A percentile compares a stretch with the other conserved stretches of the same genome.
Evolutionary conservation across 2,113 vertebrate genomes (phyloP).

Genomic region (Edolisoma coerulescens): DNA sequence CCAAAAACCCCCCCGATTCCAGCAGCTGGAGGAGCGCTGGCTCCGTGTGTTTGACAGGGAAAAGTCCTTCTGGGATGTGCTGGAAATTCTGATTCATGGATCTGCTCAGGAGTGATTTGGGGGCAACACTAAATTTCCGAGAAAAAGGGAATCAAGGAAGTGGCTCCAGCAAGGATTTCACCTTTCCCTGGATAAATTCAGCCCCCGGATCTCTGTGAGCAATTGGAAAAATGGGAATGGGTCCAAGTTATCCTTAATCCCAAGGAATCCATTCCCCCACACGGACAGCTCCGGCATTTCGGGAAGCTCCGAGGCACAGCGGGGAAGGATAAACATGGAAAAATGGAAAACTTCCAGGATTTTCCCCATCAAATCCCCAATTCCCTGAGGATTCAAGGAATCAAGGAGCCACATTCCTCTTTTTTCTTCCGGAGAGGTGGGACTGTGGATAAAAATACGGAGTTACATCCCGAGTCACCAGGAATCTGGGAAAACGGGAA

Average conservation of each 20-base stretch:
- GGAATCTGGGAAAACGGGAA: neutral
- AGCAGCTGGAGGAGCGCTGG: neutral
- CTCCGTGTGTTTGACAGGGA: accelerated
- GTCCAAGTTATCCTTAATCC: neutral
- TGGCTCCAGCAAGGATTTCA: neutral
- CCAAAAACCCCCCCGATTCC: neutral
- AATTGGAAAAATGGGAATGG: neutral
- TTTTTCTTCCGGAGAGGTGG: neutral
- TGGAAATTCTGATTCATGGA: neutral
- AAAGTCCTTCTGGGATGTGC: neutral
- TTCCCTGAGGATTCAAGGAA: neutral
- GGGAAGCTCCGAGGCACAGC: no score
- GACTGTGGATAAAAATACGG: accelerated
- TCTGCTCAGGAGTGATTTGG: neutral
- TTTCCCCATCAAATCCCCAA: neutral
- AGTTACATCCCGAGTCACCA: accelerated
- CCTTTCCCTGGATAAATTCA: neutral
- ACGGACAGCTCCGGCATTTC: neutral
- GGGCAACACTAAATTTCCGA: neutral
- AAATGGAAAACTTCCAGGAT: neutral
- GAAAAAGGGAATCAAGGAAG: neutral
- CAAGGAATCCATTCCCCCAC: neutral
- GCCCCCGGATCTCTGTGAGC: neutral
- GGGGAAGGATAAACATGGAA: neutral
- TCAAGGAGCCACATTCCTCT: accelerated